Conservation (phyloP, 1,140 invertebrate species). For the Pygmarrhopalites habei region DNA sequence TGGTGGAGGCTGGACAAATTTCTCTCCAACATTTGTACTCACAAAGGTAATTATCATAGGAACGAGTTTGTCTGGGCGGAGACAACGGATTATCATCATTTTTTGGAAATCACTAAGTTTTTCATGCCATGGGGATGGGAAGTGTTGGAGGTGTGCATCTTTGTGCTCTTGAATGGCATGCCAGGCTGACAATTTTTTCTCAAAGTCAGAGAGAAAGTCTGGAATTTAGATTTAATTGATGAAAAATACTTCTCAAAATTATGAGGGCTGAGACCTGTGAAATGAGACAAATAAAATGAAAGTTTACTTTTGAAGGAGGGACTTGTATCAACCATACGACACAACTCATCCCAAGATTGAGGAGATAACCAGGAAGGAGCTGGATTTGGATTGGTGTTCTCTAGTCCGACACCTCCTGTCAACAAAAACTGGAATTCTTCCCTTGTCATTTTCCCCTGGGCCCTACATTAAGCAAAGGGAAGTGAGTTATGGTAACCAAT, state of each 20-base stretch:
- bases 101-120: constrained; percentile 47
- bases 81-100: constrained; percentile 48
- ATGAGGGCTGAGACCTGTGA: no score
- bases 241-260: no score
- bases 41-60: constrained; percentile 47
- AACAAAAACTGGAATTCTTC: constrained; percentile 50
- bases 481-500: no score
- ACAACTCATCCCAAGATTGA: constrained; percentile 51
- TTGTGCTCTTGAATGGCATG: constrained; percentile 43
- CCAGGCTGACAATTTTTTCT: constrained; percentile 45
- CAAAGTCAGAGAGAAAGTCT: constrained; percentile 45
- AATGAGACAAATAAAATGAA: no score
- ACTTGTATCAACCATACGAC: constrained; percentile 45
- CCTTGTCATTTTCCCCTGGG: constrained; percentile 43
- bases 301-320: constrained; percentile 42
- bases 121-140: constrained; percentile 46
- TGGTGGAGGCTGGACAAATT: constrained; percentile 52
- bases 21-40: constrained; percentile 48
- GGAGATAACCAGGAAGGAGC: constrained; percentile 32
- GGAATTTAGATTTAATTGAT: background rate
- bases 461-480: no score
- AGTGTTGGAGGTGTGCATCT: constrained; percentile 43
- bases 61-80: constrained; percentile 49
- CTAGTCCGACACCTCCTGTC: constrained; percentile 51
- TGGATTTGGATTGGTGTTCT: constrained; percentile 47